These are phyloP conservation scores for Lucilia sericata DNA, from an alignment of 1,140 invertebrate species.

Conservation along the genomic window DNA sequence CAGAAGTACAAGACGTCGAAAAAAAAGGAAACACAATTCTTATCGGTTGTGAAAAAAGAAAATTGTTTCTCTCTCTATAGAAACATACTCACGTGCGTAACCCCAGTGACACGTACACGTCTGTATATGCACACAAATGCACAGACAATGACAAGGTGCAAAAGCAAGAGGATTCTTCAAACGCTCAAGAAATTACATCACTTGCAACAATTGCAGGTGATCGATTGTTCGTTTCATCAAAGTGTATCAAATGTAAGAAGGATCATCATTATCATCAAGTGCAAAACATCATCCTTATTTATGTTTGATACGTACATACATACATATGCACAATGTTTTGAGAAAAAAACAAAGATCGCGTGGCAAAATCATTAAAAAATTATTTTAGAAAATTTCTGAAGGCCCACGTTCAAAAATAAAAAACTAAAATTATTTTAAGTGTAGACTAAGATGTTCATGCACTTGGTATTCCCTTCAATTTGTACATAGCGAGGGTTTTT, in stretches of 20 bases:
- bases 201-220: constrained; percentile 16
- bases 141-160: neutral
- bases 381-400: constrained; percentile 1
- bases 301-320: neutral
- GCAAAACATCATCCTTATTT: neutral
- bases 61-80: neutral
- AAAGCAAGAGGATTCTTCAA: neutral
- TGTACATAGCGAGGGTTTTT: neutral
- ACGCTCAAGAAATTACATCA: neutral
- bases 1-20: neutral
- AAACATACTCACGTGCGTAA: neutral
- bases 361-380: constrained; percentile 42
- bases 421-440: constrained; percentile 38
- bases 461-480: neutral
- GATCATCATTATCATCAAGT: neutral
- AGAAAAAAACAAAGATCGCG: constrained; percentile 23
- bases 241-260: constrained; percentile 1
- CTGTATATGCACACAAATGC: no score
- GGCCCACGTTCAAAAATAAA: neutral
- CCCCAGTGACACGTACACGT: constrained; percentile 6
- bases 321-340: neutral
- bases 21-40: neutral
- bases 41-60: constrained; percentile 12
- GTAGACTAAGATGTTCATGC: neutral
- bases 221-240: neutral